Conservation (phyloP, 2,113 vertebrate genomes). For the Periophthalmus modestus region DNA sequence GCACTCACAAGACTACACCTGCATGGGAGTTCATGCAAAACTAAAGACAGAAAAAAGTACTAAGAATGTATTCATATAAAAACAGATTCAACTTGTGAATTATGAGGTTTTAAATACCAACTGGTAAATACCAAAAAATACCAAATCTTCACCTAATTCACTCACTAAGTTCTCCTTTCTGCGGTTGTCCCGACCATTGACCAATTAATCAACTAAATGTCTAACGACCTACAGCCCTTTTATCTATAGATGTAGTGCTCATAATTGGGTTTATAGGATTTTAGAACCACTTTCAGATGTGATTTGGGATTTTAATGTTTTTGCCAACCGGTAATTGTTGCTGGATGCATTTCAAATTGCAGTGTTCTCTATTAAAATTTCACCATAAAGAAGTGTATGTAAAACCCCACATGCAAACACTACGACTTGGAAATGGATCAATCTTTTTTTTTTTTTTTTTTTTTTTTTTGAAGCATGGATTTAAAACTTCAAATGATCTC, state of each 20-base stretch:
- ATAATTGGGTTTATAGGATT: neutral
- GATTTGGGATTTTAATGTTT: neutral
- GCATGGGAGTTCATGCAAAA: too few relatives aligned
- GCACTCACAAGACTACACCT: too few relatives aligned
- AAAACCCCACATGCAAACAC: neutral
- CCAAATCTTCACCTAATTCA: too few relatives aligned
- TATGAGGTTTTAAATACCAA: too few relatives aligned
- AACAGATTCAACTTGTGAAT: too few relatives aligned
- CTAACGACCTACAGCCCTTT: neutral
- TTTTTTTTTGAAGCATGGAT: neutral
- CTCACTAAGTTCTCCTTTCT: too few relatives aligned
- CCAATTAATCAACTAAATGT: too few relatives aligned
- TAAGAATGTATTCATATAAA: too few relatives aligned
- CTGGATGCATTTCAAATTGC: neutral
- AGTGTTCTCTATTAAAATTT: neutral
- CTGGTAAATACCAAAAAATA: too few relatives aligned
- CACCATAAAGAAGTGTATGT: neutral
- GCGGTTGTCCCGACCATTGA: too few relatives aligned
- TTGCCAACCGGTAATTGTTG: neutral
- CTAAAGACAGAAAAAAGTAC: too few relatives aligned
- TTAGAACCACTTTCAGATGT: conserved; percentile 6
- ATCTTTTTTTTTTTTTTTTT: neutral
- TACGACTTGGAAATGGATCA: neutral
- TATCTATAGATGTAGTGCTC: neutral
- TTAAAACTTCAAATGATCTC: neutral